phyloP scores from a whole-genome alignment of 2,113 vertebrate genomes.

The Marmota monax region DNA sequence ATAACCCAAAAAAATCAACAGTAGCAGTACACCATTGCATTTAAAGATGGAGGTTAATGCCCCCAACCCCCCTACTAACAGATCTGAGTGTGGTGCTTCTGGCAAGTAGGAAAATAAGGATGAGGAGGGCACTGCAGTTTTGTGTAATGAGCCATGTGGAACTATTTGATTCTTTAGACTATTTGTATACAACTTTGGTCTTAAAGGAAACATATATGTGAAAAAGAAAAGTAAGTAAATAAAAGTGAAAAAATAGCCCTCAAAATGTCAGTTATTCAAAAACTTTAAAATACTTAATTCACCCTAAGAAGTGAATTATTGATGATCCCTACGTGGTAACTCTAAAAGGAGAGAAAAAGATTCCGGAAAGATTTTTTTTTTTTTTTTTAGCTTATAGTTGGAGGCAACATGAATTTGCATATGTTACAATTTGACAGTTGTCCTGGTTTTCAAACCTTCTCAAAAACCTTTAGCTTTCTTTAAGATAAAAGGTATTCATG shows the following conservation, averaged over 20 bases:
- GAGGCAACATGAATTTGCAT: neutral
- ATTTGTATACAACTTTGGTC: neutral
- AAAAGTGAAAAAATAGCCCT: neutral
- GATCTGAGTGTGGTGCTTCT: neutral
- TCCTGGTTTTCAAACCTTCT: neutral
- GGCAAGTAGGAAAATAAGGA: neutral
- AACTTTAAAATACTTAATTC: constrained; percentile 24
- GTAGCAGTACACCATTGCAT: neutral
- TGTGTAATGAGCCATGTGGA: neutral
- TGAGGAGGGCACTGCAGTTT: neutral
- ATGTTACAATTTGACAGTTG: neutral
- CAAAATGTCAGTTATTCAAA: neutral
- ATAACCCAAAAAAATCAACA: neutral
- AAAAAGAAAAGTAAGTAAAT: neutral
- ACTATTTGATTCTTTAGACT: neutral
- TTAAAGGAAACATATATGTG: neutral
- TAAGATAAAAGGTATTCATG: neutral
- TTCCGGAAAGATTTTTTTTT: neutral
- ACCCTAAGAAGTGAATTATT: constrained; percentile 15
- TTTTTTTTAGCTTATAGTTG: neutral
- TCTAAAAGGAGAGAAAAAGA: neutral
- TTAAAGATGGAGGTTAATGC: neutral
- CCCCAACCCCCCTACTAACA: neutral
- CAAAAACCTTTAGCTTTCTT: constrained; percentile 21
- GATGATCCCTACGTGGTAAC: neutral